Evolutionary conservation across 2,797 vertebrate species (phyloP), one percentile per base, ranked within the genome.

Genomic region (Echeneis naucrates): DNA sequence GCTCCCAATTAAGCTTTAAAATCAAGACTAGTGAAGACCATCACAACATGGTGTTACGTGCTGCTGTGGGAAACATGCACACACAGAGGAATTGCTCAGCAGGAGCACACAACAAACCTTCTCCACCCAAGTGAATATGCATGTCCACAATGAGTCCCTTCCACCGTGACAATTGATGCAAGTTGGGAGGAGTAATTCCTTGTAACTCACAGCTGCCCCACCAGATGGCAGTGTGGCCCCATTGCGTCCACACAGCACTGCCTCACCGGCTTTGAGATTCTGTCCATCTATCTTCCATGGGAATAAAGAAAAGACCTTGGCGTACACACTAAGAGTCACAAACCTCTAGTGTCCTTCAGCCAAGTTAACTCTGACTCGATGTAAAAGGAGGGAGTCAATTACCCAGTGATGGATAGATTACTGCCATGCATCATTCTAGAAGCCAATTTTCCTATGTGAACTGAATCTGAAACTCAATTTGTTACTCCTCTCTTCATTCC

Each of bases 381-480:
- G 80, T 85, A 80, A 84, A 85, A 75, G 84, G 79, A 83, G 83
- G 54, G 75, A 88, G 86, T 92, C 89, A 88, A 92, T 92, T 87
- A 90, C 82, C 47, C 72, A 0, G 68, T 88, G 87, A 91, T 90
- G 83, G 88, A 92, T 91, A 80, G 87, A 88, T 90, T 84, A 88
- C 82, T 33, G 68, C 48, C 87, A 74, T 83, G 80, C 89, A 89
- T 92, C 85, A 87, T 85, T 88, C 82, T 26, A 24, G 78, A 45
- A 82, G 86, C 78, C 83, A 86, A 83, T 83, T 80, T 78, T 75
- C 73, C 62, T 63, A 78, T 87, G 85, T 69, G 83, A 78, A 87
- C 84, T 81, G 84, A 90, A 89, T 88, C 47, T 87, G 86, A 91
- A 91, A 91, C 77, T 87, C 82, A 78, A 88, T 90, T 87, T 91